Evolutionary conservation across 1,140 invertebrate species (phyloP).

Genomic region (Medauroidea extradentata): DNA sequence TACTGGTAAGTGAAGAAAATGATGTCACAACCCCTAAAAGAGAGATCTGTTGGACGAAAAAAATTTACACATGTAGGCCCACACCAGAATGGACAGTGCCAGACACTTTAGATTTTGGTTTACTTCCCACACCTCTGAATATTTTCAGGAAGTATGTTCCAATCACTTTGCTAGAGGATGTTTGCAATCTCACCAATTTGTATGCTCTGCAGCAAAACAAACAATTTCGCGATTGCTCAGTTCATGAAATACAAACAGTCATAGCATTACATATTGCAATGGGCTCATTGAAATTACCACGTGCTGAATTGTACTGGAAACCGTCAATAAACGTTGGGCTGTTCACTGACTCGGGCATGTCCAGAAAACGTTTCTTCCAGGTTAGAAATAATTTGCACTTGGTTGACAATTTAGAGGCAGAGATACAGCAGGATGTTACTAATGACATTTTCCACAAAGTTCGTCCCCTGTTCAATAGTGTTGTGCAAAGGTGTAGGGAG

Average conservation of each 20-base stretch:
- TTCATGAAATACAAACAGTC: background rate
- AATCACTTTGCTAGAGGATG: no score
- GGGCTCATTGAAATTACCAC: slow-evolving; percentile 2
- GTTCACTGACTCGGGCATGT: background rate
- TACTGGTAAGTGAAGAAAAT: no score
- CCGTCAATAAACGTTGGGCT: background rate
- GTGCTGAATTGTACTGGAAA: slow-evolving; percentile 1
- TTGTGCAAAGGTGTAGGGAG: background rate
- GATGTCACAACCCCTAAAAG: no score
- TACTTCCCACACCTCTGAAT: no score
- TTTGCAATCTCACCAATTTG: no score
- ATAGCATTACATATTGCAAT: slow-evolving; percentile 6
- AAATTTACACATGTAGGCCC: no score
- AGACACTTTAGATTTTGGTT: no score
- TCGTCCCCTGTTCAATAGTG: slow-evolving; percentile 1
- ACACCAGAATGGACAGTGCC: no score
- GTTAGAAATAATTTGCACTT: slow-evolving; percentile 7
- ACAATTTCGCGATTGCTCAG: no score
- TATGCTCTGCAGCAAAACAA: no score
- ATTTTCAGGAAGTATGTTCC: no score
- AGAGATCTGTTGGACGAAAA: no score
- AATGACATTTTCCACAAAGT: slow-evolving; percentile 4
- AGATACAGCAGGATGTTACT: background rate
- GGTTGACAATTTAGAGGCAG: background rate
- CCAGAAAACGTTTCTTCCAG: slow-evolving; percentile 4